Percentiles rank a stretch among this genome's conserved stretches.
These are phyloP conservation scores for Bemisia tabaci DNA, from an alignment of 1,140 invertebrate species.

Conservation along the genomic window DNA sequence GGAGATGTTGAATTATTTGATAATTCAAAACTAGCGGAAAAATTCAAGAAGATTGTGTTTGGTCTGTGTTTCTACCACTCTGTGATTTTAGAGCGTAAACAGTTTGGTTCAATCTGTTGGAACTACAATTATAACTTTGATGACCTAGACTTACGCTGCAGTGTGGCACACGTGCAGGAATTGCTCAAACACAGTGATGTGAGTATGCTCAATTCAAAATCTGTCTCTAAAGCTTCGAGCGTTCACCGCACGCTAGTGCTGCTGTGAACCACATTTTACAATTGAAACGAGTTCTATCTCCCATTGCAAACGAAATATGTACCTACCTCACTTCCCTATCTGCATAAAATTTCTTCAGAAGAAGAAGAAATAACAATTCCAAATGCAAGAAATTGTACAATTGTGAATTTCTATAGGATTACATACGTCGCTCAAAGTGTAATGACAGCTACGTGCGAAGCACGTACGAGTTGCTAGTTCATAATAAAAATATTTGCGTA, in stretches of 20 bases:
- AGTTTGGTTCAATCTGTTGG: conserved; percentile 90
- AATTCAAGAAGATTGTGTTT: conserved; percentile 79
- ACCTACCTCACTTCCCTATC: too few species aligned
- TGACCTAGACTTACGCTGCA: conserved; percentile 83
- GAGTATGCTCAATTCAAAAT: conserved; percentile 18
- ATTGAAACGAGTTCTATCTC: too few species aligned
- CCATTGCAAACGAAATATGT: too few species aligned
- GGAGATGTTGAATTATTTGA: conserved; percentile 78
- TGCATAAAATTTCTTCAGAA: too few species aligned
- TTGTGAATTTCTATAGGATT: too few species aligned
- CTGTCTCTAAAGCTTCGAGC: neutral
- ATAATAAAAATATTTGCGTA: too few species aligned
- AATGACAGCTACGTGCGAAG: too few species aligned
- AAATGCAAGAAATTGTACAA: too few species aligned
- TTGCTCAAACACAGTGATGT: conserved; percentile 74
- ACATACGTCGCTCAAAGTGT: too few species aligned
- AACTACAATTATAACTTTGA: conserved; percentile 94
- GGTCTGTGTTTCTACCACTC: conserved; percentile 92
- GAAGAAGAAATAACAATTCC: too few species aligned
- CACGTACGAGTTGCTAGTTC: too few species aligned
- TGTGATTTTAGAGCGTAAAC: conserved; percentile 73
- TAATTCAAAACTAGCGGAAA: conserved; percentile 53
- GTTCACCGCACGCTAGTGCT: neutral
- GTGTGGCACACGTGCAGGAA: conserved; percentile 71
- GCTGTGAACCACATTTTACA: too few species aligned